A percentile compares a stretch with the other conserved stretches of the same genome.
Conservation (phyloP, 2,113 vertebrate species). For the Illadopsis cleaveri region DNA sequence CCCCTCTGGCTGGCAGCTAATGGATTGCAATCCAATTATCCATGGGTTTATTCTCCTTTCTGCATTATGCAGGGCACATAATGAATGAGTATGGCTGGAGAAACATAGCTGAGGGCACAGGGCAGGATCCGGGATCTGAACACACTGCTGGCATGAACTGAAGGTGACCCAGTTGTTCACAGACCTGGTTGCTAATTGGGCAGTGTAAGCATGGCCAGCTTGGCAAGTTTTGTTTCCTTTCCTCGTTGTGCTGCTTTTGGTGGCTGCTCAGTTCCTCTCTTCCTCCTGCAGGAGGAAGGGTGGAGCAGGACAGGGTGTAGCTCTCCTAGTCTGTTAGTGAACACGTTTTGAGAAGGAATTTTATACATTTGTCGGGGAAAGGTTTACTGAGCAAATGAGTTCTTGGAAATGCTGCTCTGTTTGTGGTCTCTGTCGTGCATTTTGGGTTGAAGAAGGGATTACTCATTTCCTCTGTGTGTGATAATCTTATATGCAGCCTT, state of each 20-base stretch:
- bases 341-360: neutral
- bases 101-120: neutral
- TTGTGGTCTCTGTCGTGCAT: neutral
- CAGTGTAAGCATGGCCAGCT: neutral
- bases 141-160: neutral
- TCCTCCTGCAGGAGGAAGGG: neutral
- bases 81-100: neutral
- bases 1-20: constrained; percentile 57
- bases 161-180: constrained; percentile 54
- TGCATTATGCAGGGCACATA: neutral
- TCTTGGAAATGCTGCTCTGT: neutral
- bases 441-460: neutral
- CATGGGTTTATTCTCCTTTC: constrained; percentile 4
- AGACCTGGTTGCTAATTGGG: constrained; percentile 48
- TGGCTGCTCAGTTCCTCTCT: neutral
- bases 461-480: neutral
- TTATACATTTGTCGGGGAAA: neutral
- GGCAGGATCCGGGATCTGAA: neutral
- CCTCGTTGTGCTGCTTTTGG: neutral
- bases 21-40: constrained; percentile 46
- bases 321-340: neutral
- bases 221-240: neutral
- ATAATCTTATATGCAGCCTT: neutral
- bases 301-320: neutral
- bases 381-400: neutral